Percentiles rank a stretch among this genome's conserved stretches.
Evolutionary conservation across 2,797 vertebrate genomes (phyloP).

Genomic region (Chaenodraco wilsoni): DNA sequence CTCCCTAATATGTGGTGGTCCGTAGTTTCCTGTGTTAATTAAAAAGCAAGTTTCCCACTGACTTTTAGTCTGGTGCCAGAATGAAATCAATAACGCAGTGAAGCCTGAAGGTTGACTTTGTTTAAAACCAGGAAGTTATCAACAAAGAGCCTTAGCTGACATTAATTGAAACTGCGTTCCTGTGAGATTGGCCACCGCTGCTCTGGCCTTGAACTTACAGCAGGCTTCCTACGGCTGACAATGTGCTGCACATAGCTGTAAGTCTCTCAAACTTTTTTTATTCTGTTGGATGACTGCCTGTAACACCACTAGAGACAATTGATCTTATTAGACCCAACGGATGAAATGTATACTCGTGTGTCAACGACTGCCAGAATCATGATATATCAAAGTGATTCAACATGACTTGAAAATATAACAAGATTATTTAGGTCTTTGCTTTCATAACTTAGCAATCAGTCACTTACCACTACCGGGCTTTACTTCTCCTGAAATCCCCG

Average conservation of each 20-base stretch:
- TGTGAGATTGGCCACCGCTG: slow-evolving; percentile 60
- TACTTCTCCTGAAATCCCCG: slow-evolving; percentile 48
- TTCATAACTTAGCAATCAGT: slow-evolving; percentile 48
- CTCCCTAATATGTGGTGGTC: neutral
- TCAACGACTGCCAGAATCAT: slow-evolving; percentile 52
- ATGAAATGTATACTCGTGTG: slow-evolving; percentile 55
- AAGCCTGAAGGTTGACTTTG: slow-evolving; percentile 47
- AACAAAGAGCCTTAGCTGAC: slow-evolving; percentile 53
- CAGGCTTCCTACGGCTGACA: slow-evolving; percentile 37
- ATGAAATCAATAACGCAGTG: slow-evolving; percentile 42
- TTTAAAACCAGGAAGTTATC: slow-evolving; percentile 61
- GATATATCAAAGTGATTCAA: slow-evolving; percentile 69
- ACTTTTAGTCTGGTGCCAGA: slow-evolving; percentile 37
- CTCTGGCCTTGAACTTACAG: slow-evolving; percentile 66
- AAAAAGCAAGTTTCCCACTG: slow-evolving; percentile 12
- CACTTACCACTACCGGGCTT: slow-evolving; percentile 46
- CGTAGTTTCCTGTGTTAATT: slow-evolving; percentile 21
- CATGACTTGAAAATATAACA: slow-evolving; percentile 52
- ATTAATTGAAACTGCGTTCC: slow-evolving; percentile 64
- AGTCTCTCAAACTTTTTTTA: slow-evolving; percentile 52
- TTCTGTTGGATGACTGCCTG: slow-evolving; percentile 40
- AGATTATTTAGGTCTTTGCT: slow-evolving; percentile 35
- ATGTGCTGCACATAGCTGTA: slow-evolving; percentile 20
- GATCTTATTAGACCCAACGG: slow-evolving; percentile 37
- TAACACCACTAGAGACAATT: slow-evolving; percentile 55